phyloP scores from a whole-genome alignment of 1,140 invertebrate genomes.

The Aleiodes sp. region DNA sequence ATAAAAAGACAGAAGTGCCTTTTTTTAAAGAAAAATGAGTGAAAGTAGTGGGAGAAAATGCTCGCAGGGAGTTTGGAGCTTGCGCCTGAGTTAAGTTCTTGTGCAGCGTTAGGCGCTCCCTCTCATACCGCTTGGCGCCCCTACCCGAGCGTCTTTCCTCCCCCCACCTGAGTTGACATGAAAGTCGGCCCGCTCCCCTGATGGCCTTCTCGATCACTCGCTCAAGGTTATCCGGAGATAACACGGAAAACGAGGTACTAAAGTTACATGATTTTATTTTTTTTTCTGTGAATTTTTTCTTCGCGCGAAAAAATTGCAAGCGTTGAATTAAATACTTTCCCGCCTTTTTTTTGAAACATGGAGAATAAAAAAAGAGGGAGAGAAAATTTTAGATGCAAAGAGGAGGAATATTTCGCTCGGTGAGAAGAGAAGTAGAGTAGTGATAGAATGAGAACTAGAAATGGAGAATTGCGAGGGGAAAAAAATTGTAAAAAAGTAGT shows the following conservation, averaged over 20 bases:
- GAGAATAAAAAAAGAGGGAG: too few species aligned
- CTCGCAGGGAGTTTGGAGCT: constrained; percentile 5
- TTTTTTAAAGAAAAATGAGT: background rate
- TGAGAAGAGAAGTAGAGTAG: too few species aligned
- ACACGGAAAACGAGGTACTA: constrained; percentile 20
- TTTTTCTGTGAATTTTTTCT: background rate
- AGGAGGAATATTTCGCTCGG: too few species aligned
- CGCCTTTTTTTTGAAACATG: too few species aligned
- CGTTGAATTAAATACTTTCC: too few species aligned
- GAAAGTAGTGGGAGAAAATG: constrained; percentile 10
- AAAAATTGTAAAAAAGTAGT: constrained; percentile 20
- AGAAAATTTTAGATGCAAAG: too few species aligned
- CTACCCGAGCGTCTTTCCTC: background rate
- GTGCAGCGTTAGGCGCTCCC: background rate
- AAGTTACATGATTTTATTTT: background rate
- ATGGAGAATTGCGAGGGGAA: constrained; percentile 1
- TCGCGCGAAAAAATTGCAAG: background rate
- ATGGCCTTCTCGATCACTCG: constrained; percentile 18
- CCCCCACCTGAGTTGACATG: constrained; percentile 28
- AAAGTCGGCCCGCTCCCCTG: constrained; percentile 2
- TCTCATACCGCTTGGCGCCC: too few species aligned
- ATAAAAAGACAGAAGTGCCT: background rate
- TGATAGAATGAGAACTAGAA: background rate
- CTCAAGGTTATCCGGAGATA: constrained; percentile 25
- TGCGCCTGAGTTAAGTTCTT: constrained; percentile 29